Base-by-base conservation (phyloP, 2,888 invertebrate genomes). In the Megamerina dolium region DNA sequence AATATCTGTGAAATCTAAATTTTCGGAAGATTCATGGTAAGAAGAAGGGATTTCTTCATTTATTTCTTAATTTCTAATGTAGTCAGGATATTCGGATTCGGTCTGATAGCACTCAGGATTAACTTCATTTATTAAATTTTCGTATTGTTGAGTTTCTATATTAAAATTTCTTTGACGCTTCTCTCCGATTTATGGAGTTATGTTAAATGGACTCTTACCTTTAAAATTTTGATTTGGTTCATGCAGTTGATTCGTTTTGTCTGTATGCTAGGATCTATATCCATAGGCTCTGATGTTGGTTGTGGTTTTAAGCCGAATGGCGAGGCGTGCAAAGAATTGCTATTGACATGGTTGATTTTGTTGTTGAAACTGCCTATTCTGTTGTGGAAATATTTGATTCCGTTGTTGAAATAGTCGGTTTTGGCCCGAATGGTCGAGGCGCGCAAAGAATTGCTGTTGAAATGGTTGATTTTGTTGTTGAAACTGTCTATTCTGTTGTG, bases 281-380 rank as follows among this genome's bases (percentile, higher is more conserved):
- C 37, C 27, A 37, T 37, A 37, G 37, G 37, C 12, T 37, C 26
- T n/a, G 37, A 27, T 16, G 12, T 37, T 5, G 37, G 37, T 27
- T 17, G 16, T 13, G 37, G 37, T 17, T 37, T 37, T 1, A 29
- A n/a, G 17, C 9, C 29, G 18, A 13, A 27, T 16, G 37, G 37
- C 12, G n/a, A n/a, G n/a, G n/a, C n/a, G n/a, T n/a, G n/a, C n/a
- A n/a, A n/a, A n/a, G n/a, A n/a, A n/a, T n/a, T n/a, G n/a, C n/a
- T n/a, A n/a, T n/a, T n/a, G n/a, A n/a, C n/a, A 14, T 35, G 35
- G 16, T 26, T 12, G 26, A 12, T 26, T 26, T 26, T 2, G 26
- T 26, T 26, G 26, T 26, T 3, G 26, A 12, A 26, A 26, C 12
- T 2, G 26, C 12, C 26, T 26, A 12, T 26, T 26, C 18, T n/a